Evolutionary conservation across 1,140 invertebrate species (phyloP), one percentile per base, ranked within the genome.

Genomic region (Olivierus martensii): DNA sequence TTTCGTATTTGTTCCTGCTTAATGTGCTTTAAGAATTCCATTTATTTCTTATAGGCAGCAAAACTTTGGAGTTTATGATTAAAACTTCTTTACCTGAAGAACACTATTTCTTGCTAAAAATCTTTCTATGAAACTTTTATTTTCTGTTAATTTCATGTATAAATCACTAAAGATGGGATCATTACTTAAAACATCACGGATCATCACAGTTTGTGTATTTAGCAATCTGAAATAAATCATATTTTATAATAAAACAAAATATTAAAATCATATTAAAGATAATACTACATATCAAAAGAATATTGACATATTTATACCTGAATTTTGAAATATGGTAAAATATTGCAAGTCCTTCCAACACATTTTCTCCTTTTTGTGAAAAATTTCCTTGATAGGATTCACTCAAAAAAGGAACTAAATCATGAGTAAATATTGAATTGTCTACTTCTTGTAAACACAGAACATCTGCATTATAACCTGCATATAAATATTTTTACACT

Each of bases 361-460:
- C 77, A 48, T 77, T 67, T 18, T 79, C 79, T 41, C 78, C 81
- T 70, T 92, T 93, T 44, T 75, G 72, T 60, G 75, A 72, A 63
- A 80, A 80, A 46, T 76, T 61, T 12, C 81, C 78, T 48, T 75
- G 67, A 49, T 79, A 77, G 5, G 77, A 73, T 9, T 75, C 54
- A 7, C 61, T 53, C 0, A 94, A 68, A 17, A 79, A 67, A 11
- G 79, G 78, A 36, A 68, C 58, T n/a, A 92, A 71, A 64, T 85
- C 81, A 58, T 76, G 65, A 15, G 81, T 66, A 65, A 82, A 93
- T 21, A 91, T 70, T 70, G 83, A 87, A 11, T 61, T 65, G 67
- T 94, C 90, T 0, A 93, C 85, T 76, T 96, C 91, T 79, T 96
- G 91, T 12, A 96, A 69, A 63, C 89, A 94, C 37, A 92, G 74